These are phyloP conservation scores for Ploceus nigricollis DNA, from an alignment of 2,113 vertebrate genomes.

Conservation along the genomic window DNA sequence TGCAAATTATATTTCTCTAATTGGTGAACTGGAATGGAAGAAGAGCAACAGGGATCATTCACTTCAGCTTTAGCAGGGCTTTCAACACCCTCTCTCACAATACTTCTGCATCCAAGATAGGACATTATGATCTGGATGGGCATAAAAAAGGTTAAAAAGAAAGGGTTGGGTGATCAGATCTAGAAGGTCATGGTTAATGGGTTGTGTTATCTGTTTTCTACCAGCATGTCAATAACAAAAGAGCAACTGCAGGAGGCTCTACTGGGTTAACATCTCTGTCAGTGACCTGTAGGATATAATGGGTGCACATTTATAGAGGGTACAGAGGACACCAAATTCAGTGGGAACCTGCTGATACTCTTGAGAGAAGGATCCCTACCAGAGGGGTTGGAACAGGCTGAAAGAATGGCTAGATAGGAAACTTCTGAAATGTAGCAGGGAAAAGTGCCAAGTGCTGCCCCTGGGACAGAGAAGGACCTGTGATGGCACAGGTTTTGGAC, in stretches of 20 bases:
- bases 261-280: not conserved
- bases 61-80: not conserved
- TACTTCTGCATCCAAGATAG: not conserved
- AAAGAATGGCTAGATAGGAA: not conserved
- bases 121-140: not conserved
- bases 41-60: not conserved
- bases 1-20: not conserved
- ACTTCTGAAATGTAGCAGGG: not conserved
- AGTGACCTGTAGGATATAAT: not conserved
- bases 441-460: not conserved
- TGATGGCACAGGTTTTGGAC: not conserved
- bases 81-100: not conserved
- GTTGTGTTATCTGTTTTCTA: accelerated
- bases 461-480: not conserved
- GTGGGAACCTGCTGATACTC: accelerated
- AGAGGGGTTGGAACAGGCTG: not conserved
- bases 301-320: not conserved
- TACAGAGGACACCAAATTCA: not conserved
- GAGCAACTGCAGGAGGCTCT: not conserved
- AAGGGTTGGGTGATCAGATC: not conserved
- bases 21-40: not conserved
- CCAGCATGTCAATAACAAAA: accelerated
- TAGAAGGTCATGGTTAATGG: not conserved
- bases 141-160: not conserved
- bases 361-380: not conserved